phyloP scores from a whole-genome alignment of 2,888 invertebrate species.

The Cheilosia vulpina region DNA sequence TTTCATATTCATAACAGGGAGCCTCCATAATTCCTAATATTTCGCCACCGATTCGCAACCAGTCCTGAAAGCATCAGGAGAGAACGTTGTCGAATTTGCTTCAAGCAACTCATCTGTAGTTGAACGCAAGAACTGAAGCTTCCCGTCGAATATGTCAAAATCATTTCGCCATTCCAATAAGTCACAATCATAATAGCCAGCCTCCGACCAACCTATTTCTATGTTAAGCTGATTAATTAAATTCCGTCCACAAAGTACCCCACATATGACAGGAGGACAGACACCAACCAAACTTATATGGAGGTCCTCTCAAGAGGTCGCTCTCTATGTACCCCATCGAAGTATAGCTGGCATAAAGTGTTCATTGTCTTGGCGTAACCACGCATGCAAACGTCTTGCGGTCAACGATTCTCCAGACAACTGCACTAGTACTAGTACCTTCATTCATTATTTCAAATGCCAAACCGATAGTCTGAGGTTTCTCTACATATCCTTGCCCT shows the following conservation, averaged over 20 bases:
- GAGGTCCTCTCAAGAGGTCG: neutral
- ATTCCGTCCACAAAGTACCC: neutral
- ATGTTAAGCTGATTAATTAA: no score
- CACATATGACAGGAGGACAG: neutral
- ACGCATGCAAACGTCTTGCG: constrained; percentile 61
- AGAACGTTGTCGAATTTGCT: no score
- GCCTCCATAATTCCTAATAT: no score
- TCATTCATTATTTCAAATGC: constrained; percentile 67
- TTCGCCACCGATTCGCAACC: no score
- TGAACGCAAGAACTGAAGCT: no score
- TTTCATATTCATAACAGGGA: no score
- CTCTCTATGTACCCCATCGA: neutral
- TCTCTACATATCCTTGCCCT: neutral
- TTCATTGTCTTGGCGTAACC: constrained; percentile 49
- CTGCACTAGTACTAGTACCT: constrained; percentile 12
- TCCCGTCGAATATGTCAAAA: no score
- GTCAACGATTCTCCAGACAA: constrained; percentile 22
- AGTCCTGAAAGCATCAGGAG: no score
- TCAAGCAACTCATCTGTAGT: no score
- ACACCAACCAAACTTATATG: constrained; percentile 1
- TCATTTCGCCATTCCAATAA: no score
- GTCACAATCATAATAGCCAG: no score
- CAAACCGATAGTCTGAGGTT: constrained; percentile 73
- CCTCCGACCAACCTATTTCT: no score
- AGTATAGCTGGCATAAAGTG: constrained; percentile 8